Base-by-base conservation (phyloP, 92 coral and sea anemone genomes). In the Palythoa heliodiscus region DNA sequence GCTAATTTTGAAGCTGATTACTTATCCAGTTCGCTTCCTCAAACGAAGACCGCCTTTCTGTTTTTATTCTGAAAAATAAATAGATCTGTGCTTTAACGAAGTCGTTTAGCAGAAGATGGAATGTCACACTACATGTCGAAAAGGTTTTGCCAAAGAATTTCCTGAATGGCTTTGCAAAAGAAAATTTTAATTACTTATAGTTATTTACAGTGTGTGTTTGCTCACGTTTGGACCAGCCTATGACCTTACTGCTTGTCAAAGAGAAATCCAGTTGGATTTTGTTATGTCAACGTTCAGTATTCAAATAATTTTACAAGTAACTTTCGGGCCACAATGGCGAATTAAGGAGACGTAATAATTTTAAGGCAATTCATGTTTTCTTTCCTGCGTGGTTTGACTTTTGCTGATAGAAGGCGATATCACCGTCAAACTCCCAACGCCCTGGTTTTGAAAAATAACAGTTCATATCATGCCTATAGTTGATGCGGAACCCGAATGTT, bases 261-360 rank as follows among this genome's bases (percentile, higher is more conserved):
- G 75, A 64, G 89, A 78, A 84, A 86, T 77, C 93, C 86, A 83
- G 87, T 86, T 60, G 98, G 93, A 92, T 94, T 94, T 90, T 58
- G 67, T 87, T 92, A 76, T 83, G 92, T 92, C 85, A 92, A 88
- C 92, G 78, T 66, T 70, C 83, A 78, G 93, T 88, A 94, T 90
- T 94, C 95, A 91, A 94, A 94, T 94, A 76, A 76, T 80, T 86
- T 87, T 78, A 75, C 73, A 43, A 80, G 43, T 52, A 64, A 16
- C 58, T 64, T 75, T 80, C 74, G 58, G 53, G 55, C 82, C 29
- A 77, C 57, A 76, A 76, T 76, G 37, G 58, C 40, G 43, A 20
- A 22, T 80, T 70, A 47, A 80, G 74, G 66, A 52, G 70, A 52
- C 22, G 84, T 80, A 29, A 15, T 25, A n/a, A 67, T 67, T 70